phyloP scores from a whole-genome alignment of 2,797 vertebrate species.

The Lagocephalus sceleratus region DNA sequence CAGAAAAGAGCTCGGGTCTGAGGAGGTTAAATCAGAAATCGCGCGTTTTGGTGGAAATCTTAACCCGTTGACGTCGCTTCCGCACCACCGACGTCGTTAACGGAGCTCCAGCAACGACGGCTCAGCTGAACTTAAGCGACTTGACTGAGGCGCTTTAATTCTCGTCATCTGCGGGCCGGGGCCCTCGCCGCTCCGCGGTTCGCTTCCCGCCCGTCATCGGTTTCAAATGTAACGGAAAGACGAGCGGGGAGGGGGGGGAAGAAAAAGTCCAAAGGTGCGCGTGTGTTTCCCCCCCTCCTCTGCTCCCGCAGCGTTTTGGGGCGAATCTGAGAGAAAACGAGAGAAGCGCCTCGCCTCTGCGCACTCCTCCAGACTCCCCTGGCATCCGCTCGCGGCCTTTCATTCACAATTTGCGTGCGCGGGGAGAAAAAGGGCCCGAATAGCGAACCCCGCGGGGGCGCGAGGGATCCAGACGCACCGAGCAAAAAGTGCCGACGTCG shows the following conservation, averaged over 20 bases:
- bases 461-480: background rate
- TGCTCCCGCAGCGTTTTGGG: conserved; percentile 56
- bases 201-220: conserved; percentile 14
- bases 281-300: conserved; percentile 75
- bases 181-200: background rate
- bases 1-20: too few relatives aligned
- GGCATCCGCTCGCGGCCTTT: conserved; percentile 43
- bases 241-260: conserved; percentile 23
- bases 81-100: too few relatives aligned
- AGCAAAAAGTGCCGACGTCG: background rate
- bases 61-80: too few relatives aligned
- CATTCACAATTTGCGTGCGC: conserved; percentile 27
- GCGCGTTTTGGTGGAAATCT: too few relatives aligned
- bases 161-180: too few relatives aligned
- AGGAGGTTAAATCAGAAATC: too few relatives aligned
- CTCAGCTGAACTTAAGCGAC: too few relatives aligned
- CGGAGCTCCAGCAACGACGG: too few relatives aligned
- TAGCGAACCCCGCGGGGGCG: background rate
- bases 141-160: too few relatives aligned
- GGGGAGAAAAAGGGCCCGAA: background rate
- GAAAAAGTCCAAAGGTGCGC: conserved; percentile 69
- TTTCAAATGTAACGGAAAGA: conserved; percentile 23
- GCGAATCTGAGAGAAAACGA: conserved; percentile 69
- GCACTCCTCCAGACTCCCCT: conserved; percentile 56
- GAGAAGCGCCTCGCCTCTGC: conserved; percentile 56